Evolutionary conservation across 2,888 invertebrate genomes (phyloP), one percentile per base, ranked within the genome.

Genomic region (Pristionchus fissidentatus): DNA sequence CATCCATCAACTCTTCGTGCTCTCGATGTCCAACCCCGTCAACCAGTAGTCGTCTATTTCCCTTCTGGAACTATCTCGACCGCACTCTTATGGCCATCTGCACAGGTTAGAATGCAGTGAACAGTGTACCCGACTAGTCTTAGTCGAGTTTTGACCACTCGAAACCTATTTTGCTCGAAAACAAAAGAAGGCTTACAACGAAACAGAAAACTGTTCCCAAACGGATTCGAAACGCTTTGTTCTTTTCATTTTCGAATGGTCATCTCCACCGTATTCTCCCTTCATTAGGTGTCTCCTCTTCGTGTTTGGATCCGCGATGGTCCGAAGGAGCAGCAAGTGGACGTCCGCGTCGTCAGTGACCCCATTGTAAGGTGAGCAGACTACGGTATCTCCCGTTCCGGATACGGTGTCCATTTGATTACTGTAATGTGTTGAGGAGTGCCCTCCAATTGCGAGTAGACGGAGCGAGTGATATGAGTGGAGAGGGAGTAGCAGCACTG

Each of bases 1-100:
- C 86, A 85, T 79, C 87, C 86, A 3, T 87, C 87, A 79, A 89
- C 89, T 5, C 85, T 91, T 84, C 86, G 87, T n/a, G 49, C 83
- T 15, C 83, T 90, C 8, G 86, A 86, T 13, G 84, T 87, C 5
- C 85, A 85, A 10, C 87, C 90, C 3, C 85, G 90, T 22, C 87
- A 87, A 49, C 86, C 87, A 8, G 81, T 85, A 52, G 29, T 84
- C n/a, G 26, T 87, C 26, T 60, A 41, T 19, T 83, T 83, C 38
- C 41, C 81, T n/a, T 32, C 83, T 3, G 82, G 84, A 41, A 78
- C 73, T 83, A 85, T 22, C 73, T n/a, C 43, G 19, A 52, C 70
- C 62, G 55, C 19, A 19, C 75, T 19, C 77, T 86, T 62, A 84
- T 90, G 46, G 88, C 87, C 77, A 82, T 86, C 26, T 80, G 88